phyloP scores from a whole-genome alignment of 2,113 vertebrate genomes.

The Chaetorhynchus papuensis region DNA sequence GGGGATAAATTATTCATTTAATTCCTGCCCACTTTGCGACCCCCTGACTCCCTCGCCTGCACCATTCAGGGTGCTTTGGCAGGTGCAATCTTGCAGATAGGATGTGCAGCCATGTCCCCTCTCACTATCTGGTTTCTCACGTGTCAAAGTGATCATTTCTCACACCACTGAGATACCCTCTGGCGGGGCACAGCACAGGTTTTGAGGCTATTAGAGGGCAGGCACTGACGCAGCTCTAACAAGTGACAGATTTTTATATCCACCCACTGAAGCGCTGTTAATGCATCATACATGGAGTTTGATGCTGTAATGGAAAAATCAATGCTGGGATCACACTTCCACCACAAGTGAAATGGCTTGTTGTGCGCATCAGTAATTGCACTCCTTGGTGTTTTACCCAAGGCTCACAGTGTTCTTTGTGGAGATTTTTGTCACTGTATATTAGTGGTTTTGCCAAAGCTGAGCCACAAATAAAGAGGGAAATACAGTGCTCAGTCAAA shows the following conservation, averaged over 20 bases:
- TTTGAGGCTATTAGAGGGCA: background rate
- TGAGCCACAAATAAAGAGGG: background rate
- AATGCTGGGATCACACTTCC: background rate
- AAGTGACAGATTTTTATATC: background rate
- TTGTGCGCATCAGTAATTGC: background rate
- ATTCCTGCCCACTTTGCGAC: background rate
- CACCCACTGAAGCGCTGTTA: background rate
- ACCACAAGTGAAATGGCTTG: background rate
- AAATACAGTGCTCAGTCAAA: background rate
- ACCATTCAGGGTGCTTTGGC: background rate
- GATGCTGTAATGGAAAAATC: constrained; percentile 17
- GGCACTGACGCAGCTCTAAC: background rate
- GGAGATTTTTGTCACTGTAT: background rate
- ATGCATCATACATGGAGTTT: background rate
- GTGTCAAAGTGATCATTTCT: background rate
- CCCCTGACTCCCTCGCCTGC: background rate
- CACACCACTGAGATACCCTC: background rate
- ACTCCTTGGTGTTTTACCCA: background rate
- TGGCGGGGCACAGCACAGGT: background rate
- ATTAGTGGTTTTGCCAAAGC: background rate
- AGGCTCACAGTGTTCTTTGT: background rate
- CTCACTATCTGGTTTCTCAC: background rate
- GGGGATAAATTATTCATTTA: background rate
- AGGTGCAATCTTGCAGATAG: background rate
- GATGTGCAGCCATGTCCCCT: background rate